Base-by-base conservation (phyloP, 2,113 vertebrate genomes). In the Ctenodactylus gundi region DNA sequence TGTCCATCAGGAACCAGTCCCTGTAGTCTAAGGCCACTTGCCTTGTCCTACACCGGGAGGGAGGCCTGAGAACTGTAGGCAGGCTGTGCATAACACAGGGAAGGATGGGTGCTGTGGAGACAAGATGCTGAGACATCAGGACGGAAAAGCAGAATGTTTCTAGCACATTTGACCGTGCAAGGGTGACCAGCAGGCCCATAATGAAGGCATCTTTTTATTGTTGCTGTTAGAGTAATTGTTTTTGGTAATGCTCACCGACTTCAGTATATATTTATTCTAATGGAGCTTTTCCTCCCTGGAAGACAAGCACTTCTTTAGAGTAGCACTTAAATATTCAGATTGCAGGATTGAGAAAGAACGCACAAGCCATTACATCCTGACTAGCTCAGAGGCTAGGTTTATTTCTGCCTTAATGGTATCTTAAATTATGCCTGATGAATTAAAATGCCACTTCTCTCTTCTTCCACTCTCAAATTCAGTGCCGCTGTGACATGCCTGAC, bases 291-390 rank as follows among this genome's bases (percentile, higher is more conserved):
- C 73, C 68, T 95, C 51, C 77, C 64, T 75, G 11, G 58, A 94
- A 76, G 64, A 94, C 93, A 91, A 73, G 51, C 77, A 68, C 76
- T 95, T 82, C 81, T 92, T 75, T 60, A 60, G 81, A 94, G 94
- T 72, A 29, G 46, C 67, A 93, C 89, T 97, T 94, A 95, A 84
- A 93, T 90, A 90, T 87, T 93, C 95, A 77, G 75, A 90, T 91
- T 60, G 86, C 53, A 90, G 95, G 81, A 76, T 76, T 92, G 41
- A 86, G 29, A 64, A 84, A 91, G 44, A 95, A n/a, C n/a, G n/a
- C n/a, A n/a, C n/a, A 57, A 95, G 65, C 67, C 90, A 44, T 88
- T 94, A 90, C 83, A 75, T 65, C 73, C 57, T 36, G 23, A 92
- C 39, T 77, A 84, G 68, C 85, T 93, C 55, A 46, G 21, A 88